Percentiles rank a stretch among this genome's conserved stretches.
phyloP scores from a whole-genome alignment of 2,113 vertebrate genomes.

The Odontesthes bonariensis region DNA sequence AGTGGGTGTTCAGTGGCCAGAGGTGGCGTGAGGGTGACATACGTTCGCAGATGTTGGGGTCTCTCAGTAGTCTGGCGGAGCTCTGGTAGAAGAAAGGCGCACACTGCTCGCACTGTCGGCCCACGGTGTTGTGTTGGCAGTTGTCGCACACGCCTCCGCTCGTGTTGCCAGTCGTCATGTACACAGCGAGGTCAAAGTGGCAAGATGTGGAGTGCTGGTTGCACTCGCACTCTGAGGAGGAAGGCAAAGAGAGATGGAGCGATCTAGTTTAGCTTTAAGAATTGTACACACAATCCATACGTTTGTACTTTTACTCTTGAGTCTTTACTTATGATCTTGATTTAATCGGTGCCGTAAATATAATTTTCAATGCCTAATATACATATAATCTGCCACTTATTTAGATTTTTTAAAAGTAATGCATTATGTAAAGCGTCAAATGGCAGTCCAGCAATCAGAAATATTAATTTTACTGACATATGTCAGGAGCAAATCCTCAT shows the following conservation, averaged over 20 bases:
- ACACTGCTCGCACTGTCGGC: constrained; percentile 92
- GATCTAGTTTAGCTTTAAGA: neutral
- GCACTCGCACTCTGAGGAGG: constrained; percentile 89
- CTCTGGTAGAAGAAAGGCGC: constrained; percentile 94
- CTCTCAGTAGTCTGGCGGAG: constrained; percentile 88
- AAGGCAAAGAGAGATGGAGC: neutral
- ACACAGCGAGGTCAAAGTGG: constrained; percentile 94
- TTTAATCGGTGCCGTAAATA: neutral
- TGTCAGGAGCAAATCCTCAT: neutral
- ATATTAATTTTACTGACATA: neutral
- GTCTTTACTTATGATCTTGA: neutral
- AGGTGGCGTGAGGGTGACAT: constrained; percentile 54
- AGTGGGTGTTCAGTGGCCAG: neutral
- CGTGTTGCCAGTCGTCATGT: constrained; percentile 86
- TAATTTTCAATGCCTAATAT: neutral
- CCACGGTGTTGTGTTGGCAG: constrained; percentile 94
- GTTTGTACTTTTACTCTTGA: neutral
- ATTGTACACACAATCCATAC: neutral
- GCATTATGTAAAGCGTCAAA: neutral
- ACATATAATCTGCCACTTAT: no score
- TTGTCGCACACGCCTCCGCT: constrained; percentile 93
- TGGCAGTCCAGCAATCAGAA: neutral
- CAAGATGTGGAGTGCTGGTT: constrained; percentile 89
- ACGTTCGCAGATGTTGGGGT: constrained; percentile 92
- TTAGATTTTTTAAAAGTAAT: neutral